These are phyloP conservation scores for Hydriomena furcata DNA, from an alignment of 2,888 invertebrate genomes.

Conservation along the genomic window DNA sequence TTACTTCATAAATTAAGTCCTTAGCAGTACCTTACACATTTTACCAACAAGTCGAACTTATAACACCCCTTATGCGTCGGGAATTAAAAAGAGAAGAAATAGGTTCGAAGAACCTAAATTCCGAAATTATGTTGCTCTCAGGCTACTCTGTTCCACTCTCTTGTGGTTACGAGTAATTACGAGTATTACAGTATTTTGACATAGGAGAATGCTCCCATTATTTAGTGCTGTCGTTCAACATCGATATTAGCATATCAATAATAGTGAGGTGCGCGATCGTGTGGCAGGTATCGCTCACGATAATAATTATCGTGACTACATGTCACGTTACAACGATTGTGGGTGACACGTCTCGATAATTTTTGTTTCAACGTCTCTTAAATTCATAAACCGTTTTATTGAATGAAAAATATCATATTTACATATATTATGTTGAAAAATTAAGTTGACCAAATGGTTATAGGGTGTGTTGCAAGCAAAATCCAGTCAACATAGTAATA, in stretches of 20 bases:
- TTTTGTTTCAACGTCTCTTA: constrained; percentile 5
- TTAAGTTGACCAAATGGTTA: not conserved
- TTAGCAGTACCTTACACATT: constrained; percentile 15
- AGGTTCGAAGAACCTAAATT: too few species aligned
- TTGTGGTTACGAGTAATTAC: too few species aligned
- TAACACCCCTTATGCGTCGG: too few species aligned
- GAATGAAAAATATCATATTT: constrained; percentile 10
- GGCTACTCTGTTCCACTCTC: too few species aligned
- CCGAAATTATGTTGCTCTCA: too few species aligned
- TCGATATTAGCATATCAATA: constrained; percentile 31
- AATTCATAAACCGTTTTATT: constrained; percentile 15
- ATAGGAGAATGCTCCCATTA: constrained; percentile 15
- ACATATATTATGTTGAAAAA: constrained; percentile 1
- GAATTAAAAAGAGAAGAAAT: too few species aligned
- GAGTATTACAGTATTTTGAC: not conserved
- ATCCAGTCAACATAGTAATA: constrained; percentile 25
- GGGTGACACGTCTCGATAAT: constrained; percentile 15
- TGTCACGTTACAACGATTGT: constrained; percentile 50
- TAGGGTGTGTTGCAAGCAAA: constrained; percentile 22
- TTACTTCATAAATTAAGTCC: constrained; percentile 22
- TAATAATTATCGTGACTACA: constrained; percentile 49
- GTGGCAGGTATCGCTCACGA: constrained; percentile 33
- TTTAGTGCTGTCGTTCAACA: constrained; percentile 32
- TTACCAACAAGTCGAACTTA: not conserved
- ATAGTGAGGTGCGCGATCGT: constrained; percentile 25